These are phyloP conservation scores for Stichopus horrens DNA, from an alignment of 53 echinoderm and acorn worm species.

Conservation along the genomic window DNA sequence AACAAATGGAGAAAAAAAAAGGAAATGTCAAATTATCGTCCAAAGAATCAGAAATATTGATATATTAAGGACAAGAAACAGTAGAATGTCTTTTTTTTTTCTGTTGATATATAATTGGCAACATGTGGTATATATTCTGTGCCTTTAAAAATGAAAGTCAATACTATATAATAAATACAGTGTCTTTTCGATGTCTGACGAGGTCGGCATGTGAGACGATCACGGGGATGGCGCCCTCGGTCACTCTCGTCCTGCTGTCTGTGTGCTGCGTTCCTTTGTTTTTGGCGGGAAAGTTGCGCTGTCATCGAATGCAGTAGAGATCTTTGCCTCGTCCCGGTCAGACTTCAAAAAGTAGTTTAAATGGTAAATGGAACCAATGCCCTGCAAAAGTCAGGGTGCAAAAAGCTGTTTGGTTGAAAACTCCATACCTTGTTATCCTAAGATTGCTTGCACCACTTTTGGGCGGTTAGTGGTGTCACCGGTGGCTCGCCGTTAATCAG, in stretches of 20 bases:
- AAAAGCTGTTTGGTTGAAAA: no score
- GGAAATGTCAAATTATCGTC: conserved; percentile 12
- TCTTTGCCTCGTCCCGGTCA: no score
- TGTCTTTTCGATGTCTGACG: not conserved
- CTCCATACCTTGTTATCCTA: no score
- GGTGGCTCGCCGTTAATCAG: not conserved
- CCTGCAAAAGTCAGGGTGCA: no score
- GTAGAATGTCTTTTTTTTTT: not conserved
- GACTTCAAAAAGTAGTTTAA: no score
- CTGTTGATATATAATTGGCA: not conserved
- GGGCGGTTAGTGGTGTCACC: no score
- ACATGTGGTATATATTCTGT: conserved; percentile 5
- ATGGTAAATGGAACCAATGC: no score
- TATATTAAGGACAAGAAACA: conserved; percentile 13
- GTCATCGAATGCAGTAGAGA: no score
- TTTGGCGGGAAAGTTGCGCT: no score
- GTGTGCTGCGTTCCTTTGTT: not conserved
- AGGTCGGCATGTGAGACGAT: not conserved
- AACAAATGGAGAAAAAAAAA: not conserved
- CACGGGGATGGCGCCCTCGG: not conserved
- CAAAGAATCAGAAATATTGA: conserved; percentile 25
- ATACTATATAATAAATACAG: not conserved
- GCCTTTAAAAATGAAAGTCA: conserved; percentile 10
- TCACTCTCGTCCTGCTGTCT: not conserved
- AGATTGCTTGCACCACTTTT: no score